These are phyloP conservation scores for Drosophila tripunctata DNA, from an alignment of 2,888 invertebrate species.

Conservation along the genomic window DNA sequence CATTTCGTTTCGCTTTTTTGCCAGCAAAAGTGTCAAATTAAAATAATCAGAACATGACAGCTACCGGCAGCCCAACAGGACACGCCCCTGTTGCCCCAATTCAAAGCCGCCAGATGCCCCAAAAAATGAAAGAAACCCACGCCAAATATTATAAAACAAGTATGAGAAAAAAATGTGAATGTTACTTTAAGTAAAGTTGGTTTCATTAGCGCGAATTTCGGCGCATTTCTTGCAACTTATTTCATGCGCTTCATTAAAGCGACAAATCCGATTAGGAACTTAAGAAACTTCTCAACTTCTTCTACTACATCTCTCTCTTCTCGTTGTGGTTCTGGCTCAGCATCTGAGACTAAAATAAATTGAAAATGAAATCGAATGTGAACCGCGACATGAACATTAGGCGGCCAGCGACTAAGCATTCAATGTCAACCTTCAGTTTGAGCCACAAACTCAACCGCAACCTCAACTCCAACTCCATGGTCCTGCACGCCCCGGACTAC, in stretches of 20 bases:
- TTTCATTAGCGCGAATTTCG: slow-evolving; percentile 75
- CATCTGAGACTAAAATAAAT: slow-evolving; percentile 59
- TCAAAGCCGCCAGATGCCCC: slow-evolving; percentile 3
- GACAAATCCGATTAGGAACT: slow-evolving; percentile 74
- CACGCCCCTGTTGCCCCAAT: slow-evolving; percentile 27
- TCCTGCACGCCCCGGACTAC: neutral
- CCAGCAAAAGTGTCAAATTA: slow-evolving; percentile 76
- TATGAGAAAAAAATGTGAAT: slow-evolving; percentile 18
- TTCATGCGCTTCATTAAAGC: slow-evolving; percentile 77
- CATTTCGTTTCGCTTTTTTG: slow-evolving; percentile 44
- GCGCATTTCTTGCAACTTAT: slow-evolving; percentile 71
- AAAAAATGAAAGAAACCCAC: neutral
- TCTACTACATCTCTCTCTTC: neutral
- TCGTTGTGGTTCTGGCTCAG: too few species aligned
- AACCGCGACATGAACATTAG: slow-evolving; percentile 79
- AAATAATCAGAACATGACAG: slow-evolving; percentile 80
- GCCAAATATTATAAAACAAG: too few species aligned
- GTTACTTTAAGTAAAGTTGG: slow-evolving; percentile 52
- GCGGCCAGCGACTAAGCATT: slow-evolving; percentile 79
- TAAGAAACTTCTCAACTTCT: neutral
- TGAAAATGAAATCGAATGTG: slow-evolving; percentile 77
- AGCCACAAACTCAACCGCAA: neutral
- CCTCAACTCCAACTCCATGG: too few species aligned
- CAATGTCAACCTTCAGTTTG: slow-evolving; percentile 59
- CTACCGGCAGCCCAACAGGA: slow-evolving; percentile 69